A percentile compares a stretch with the other conserved stretches of the same genome.
These are phyloP conservation scores for Trichechus manatus DNA, from an alignment of 2,113 vertebrate genomes.

Conservation along the genomic window DNA sequence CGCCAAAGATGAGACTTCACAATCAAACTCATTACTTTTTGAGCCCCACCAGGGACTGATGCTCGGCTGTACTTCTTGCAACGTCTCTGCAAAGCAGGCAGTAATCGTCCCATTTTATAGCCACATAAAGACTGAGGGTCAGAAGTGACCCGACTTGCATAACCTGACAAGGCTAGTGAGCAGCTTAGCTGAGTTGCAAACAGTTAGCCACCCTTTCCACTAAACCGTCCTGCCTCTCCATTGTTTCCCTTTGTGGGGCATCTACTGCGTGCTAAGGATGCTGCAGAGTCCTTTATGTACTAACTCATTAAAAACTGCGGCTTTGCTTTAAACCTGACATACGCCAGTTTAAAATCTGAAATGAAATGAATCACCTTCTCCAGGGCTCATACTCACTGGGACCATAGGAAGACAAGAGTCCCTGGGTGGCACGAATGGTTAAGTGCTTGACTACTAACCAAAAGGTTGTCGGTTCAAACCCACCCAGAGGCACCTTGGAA, in stretches of 20 bases:
- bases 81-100: background rate
- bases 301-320: background rate
- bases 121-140: background rate
- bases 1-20: background rate
- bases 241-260: too few species aligned
- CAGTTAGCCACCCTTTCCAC: background rate
- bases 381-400: background rate
- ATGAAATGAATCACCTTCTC: too few species aligned
- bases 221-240: too few species aligned
- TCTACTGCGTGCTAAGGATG: fast-evolving
- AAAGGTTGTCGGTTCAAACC: background rate
- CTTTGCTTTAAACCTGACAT: background rate
- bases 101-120: too few species aligned
- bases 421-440: background rate
- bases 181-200: background rate
- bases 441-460: background rate
- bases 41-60: background rate
- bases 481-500: background rate
- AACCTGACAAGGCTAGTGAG: too few species aligned
- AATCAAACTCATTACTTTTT: background rate
- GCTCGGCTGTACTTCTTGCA: background rate
- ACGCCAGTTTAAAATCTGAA: background rate
- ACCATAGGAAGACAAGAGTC: background rate
- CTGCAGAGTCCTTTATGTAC: background rate
- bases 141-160: background rate